Conservation (phyloP, 2,797 vertebrate genomes). For the Moxostoma hubbsi region DNA sequence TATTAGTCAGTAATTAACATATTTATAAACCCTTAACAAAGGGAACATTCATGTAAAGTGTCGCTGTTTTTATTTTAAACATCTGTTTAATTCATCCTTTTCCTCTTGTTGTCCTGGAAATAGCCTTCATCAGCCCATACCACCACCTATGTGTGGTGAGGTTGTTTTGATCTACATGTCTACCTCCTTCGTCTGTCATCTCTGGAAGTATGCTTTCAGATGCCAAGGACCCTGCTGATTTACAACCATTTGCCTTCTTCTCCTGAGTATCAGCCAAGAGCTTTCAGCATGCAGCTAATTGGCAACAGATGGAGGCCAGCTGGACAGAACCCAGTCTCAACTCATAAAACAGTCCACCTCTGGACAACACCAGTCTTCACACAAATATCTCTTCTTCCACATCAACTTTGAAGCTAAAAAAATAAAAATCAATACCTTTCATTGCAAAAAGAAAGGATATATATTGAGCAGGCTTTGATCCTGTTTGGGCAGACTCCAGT, state of each 20-base stretch:
- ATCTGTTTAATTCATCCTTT: constrained; percentile 6
- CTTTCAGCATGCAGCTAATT: constrained; percentile 63
- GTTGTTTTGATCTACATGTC: constrained; percentile 27
- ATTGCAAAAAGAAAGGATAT: constrained; percentile 46
- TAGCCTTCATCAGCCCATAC: constrained; percentile 10
- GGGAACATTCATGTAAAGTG: no score
- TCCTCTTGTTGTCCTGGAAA: constrained; percentile 6
- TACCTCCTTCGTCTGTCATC: constrained; percentile 28
- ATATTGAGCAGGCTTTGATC: constrained; percentile 56
- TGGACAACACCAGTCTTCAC: constrained; percentile 45
- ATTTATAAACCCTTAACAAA: no score
- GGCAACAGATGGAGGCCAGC: constrained; percentile 70
- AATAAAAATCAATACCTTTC: constrained; percentile 47
- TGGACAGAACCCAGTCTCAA: constrained; percentile 52
- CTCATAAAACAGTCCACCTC: constrained; percentile 38
- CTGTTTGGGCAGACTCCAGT: constrained; percentile 53
- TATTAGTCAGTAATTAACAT: no score
- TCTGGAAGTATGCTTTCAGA: constrained; percentile 52
- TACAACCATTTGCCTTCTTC: constrained; percentile 54
- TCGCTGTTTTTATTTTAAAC: background rate
- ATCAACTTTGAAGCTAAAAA: constrained; percentile 35
- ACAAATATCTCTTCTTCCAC: constrained; percentile 38
- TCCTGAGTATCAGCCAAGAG: constrained; percentile 48
- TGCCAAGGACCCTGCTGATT: constrained; percentile 57
- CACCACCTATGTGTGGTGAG: constrained; percentile 14